phyloP scores from a whole-genome alignment of 1,140 invertebrate species.

The Agrypnia vestita region DNA sequence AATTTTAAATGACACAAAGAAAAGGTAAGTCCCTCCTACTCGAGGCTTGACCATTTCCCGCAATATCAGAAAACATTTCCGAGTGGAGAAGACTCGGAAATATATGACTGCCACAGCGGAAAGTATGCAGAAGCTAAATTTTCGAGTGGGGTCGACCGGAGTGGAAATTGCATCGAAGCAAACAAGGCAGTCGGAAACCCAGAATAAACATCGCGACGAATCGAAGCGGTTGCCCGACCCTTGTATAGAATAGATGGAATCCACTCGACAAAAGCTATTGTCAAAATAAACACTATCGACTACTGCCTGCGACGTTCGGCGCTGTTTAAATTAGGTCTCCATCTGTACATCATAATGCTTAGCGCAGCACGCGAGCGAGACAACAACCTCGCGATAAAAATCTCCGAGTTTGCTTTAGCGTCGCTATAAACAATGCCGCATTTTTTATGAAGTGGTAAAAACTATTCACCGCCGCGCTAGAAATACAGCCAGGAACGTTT shows the following conservation, averaged over 20 bases:
- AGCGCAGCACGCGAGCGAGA: too few species aligned
- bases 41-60: neutral
- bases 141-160: constrained; percentile 13
- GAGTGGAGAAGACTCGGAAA: neutral
- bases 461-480: too few species aligned
- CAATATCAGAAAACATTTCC: constrained; percentile 16
- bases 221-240: constrained; percentile 24
- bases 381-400: too few species aligned
- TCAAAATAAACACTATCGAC: constrained; percentile 58
- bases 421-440: too few species aligned
- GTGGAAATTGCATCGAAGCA: constrained; percentile 56
- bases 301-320: constrained; percentile 22
- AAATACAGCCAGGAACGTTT: constrained; percentile 6
- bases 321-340: constrained; percentile 37
- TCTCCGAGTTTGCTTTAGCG: too few species aligned
- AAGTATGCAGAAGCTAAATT: constrained; percentile 50
- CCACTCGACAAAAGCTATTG: constrained; percentile 51
- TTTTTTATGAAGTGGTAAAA: too few species aligned
- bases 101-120: constrained; percentile 18
- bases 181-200: constrained; percentile 49
- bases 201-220: constrained; percentile 53
- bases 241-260: constrained; percentile 25
- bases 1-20: too few species aligned
- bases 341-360: neutral
- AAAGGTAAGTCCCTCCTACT: too few species aligned